These are phyloP conservation scores for Patiria pectinifera DNA, from an alignment of 53 echinoderm and acorn worm genomes.

Conservation along the genomic window DNA sequence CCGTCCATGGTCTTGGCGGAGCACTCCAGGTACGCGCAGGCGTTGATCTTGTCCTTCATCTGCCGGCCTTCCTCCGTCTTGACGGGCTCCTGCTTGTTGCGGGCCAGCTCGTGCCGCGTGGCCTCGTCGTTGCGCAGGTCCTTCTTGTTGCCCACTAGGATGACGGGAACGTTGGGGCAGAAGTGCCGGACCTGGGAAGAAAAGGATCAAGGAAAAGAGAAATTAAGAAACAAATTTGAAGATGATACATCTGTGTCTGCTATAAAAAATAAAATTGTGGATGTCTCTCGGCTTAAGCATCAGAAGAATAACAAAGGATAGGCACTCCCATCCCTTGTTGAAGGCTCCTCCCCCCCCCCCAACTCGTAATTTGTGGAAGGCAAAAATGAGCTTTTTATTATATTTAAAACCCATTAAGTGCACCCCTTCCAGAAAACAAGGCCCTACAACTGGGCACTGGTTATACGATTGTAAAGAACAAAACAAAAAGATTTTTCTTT, in stretches of 20 bases:
- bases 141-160: constrained; percentile 95
- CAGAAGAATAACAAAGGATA: too few relatives aligned
- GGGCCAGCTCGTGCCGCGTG: constrained; percentile 79
- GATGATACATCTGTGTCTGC: not conserved
- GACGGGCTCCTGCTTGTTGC: constrained; percentile 96
- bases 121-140: constrained; percentile 88
- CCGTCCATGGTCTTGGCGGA: constrained; percentile 96
- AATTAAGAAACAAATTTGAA: not conserved
- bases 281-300: too few relatives aligned
- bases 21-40: constrained; percentile 87
- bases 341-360: too few relatives aligned
- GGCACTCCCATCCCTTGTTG: too few relatives aligned
- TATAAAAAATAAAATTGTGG: too few relatives aligned
- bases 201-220: not conserved
- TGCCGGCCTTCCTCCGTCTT: constrained; percentile 81
- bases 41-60: constrained; percentile 92
- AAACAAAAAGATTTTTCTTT: too few relatives aligned
- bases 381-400: too few relatives aligned
- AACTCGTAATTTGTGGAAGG: too few relatives aligned
- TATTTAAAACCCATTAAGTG: too few relatives aligned
- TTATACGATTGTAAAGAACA: too few relatives aligned
- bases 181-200: constrained; percentile 84
- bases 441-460: too few relatives aligned
- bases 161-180: constrained; percentile 93
- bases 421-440: too few relatives aligned